phyloP scores from a whole-genome alignment of 2,113 vertebrate species.

The Phoxinus phoxinus region DNA sequence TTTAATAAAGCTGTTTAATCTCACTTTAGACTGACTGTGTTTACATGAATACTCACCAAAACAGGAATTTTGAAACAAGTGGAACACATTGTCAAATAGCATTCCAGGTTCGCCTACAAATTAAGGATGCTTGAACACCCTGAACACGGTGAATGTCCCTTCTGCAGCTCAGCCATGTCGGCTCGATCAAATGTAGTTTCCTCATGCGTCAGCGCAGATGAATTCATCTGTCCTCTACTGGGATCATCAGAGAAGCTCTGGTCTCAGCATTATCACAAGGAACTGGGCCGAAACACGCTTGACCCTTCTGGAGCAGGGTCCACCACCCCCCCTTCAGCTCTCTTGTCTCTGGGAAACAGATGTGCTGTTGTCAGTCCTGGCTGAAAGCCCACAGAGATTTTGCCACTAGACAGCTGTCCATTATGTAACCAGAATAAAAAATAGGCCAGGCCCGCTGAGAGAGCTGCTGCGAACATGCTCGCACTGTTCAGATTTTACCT shows the following conservation, averaged over 20 bases:
- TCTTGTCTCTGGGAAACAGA: slow-evolving; percentile 58
- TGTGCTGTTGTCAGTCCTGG: slow-evolving; percentile 58
- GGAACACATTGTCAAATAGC: neutral
- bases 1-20: too few relatives aligned
- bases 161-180: neutral
- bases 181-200: slow-evolving; percentile 6
- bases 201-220: neutral
- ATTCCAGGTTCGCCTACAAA: neutral
- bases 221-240: slow-evolving; percentile 11
- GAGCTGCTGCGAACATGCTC: neutral
- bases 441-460: slow-evolving; percentile 23
- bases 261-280: neutral
- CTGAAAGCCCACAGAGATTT: slow-evolving; percentile 37
- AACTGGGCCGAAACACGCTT: neutral
- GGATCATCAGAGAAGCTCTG: slow-evolving; percentile 1
- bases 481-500: neutral
- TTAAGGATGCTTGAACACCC: neutral
- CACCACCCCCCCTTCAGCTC: neutral
- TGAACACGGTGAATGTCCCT: neutral
- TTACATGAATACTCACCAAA: too few relatives aligned
- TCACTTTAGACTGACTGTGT: too few relatives aligned
- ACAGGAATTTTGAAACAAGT: too few relatives aligned
- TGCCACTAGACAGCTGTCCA: slow-evolving; percentile 61
- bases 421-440: slow-evolving; percentile 58
- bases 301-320: slow-evolving; percentile 5